phyloP scores from a whole-genome alignment of 92 coral and sea anemone genomes.

The Epizoanthus stellaris region DNA sequence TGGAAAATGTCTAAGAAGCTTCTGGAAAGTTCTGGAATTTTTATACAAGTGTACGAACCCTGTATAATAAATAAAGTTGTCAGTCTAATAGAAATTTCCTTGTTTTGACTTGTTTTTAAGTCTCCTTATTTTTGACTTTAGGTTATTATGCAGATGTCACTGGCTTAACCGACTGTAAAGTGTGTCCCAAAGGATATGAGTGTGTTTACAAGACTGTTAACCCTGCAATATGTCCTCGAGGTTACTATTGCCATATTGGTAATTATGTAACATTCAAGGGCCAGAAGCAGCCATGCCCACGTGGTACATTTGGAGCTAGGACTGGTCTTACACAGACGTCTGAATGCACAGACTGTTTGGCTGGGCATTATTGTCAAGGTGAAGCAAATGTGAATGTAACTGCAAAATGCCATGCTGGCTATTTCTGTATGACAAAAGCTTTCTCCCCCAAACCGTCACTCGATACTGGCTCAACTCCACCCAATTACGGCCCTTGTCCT shows the following conservation, averaged over 20 bases:
- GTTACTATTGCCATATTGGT: conserved; percentile 77
- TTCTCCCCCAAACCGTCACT: conserved; percentile 61
- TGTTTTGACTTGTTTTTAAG: not conserved
- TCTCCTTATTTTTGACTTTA: conserved; percentile 5
- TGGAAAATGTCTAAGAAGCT: too few species aligned
- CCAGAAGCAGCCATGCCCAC: conserved; percentile 82
- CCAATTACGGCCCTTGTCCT: conserved; percentile 88
- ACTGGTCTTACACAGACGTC: conserved; percentile 57
- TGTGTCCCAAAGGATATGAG: conserved; percentile 80
- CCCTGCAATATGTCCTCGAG: conserved; percentile 86
- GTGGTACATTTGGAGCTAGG: conserved; percentile 86
- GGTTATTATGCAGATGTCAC: conserved; percentile 82
- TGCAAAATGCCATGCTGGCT: conserved; percentile 83
- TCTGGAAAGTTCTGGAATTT: too few species aligned
- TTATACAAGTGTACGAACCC: too few species aligned
- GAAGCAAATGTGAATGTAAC: conserved; percentile 67
- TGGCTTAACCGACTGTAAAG: conserved; percentile 70
- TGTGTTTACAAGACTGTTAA: conserved; percentile 71
- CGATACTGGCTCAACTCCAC: conserved; percentile 50
- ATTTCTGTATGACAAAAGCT: conserved; percentile 82
- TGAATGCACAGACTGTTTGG: conserved; percentile 85
- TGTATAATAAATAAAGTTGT: too few species aligned
- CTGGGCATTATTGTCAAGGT: conserved; percentile 83
- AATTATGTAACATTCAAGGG: conserved; percentile 58
- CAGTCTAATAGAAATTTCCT: too few species aligned